A percentile compares a stretch with the other conserved stretches of the same genome.
Conservation (phyloP, 2,888 invertebrate species). For the Apodemia mormo region DNA sequence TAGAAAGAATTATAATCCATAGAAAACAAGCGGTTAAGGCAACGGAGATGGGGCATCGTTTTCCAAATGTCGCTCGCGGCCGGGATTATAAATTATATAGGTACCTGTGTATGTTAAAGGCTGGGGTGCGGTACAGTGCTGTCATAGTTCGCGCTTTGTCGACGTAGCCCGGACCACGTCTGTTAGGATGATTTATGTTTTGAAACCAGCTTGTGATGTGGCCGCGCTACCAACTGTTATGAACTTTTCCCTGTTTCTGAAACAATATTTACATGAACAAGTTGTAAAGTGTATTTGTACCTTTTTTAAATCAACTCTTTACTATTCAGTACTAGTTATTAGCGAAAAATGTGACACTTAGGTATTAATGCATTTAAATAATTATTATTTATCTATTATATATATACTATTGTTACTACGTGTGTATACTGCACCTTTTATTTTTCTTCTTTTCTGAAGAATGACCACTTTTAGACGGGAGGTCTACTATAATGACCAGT, state of each 20-base stretch:
- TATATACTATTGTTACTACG: too few relatives aligned
- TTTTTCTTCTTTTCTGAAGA: too few relatives aligned
- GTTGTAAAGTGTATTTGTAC: conserved; percentile 4
- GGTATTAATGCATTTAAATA: too few relatives aligned
- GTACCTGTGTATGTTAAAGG: conserved; percentile 40
- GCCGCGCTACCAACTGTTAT: conserved; percentile 35
- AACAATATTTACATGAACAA: conserved; percentile 36
- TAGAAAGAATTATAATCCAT: conserved; percentile 46
- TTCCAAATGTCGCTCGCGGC: conserved; percentile 43
- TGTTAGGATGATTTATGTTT: conserved; percentile 42
- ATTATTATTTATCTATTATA: too few relatives aligned
- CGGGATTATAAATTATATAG: conserved; percentile 51
- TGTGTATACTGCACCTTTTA: too few relatives aligned
- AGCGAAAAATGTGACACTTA: too few relatives aligned
- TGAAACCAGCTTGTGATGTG: conserved; percentile 35
- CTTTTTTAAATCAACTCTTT: not conserved
- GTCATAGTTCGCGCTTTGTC: conserved; percentile 38
- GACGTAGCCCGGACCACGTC: conserved; percentile 37
- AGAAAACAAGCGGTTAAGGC: conserved; percentile 43
- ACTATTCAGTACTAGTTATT: too few relatives aligned
- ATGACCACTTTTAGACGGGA: too few relatives aligned
- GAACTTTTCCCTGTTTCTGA: conserved; percentile 35
- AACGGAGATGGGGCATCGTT: conserved; percentile 50
- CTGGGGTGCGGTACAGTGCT: conserved; percentile 38
- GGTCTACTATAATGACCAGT: too few relatives aligned